Base-by-base conservation (phyloP, 1,140 invertebrate species). In the Metaphire vulgaris region DNA sequence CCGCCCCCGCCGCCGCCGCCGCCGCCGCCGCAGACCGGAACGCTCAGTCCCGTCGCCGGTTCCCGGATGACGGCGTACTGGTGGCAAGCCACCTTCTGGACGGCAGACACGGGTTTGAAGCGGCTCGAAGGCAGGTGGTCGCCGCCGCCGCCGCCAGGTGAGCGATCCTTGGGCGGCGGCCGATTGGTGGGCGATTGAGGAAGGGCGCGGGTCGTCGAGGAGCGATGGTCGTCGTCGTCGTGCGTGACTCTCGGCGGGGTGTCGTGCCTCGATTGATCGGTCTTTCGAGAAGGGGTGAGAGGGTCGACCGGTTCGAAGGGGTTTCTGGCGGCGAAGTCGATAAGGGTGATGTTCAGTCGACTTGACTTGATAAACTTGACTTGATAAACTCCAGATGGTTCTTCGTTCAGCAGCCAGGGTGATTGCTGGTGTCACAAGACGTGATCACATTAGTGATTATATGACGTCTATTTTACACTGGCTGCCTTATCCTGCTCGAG, bases 291-390 rank as follows among this genome's bases (percentile, higher is more conserved):
- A n/a, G 21, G 41, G 6, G 67, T 12, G 6, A 2, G 67, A n/a
- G n/a, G n/a, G n/a, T n/a, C n/a, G n/a, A n/a, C n/a, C n/a, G n/a
- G n/a, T n/a, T n/a, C n/a, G n/a, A n/a, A n/a, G n/a, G n/a, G n/a
- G n/a, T n/a, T n/a, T n/a, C n/a, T n/a, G n/a, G n/a, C n/a, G 67
- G 2, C 26, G 67, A 69, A 69, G 67, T 69, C 67, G n/a, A 69
- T 69, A 6, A 69, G 31, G 67, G 67, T 69, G n/a, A 69, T 6
- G 67, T 69, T 69, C 6, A 69, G 67, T 2, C 30, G n/a, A n/a
- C n/a, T n/a, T n/a, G n/a, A n/a, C n/a, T n/a, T n/a, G n/a, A n/a
- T n/a, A n/a, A n/a, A n/a, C n/a, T n/a, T n/a, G n/a, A n/a, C n/a
- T n/a, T n/a, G n/a, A n/a, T n/a, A n/a, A n/a, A n/a, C n/a, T n/a